Evolutionary conservation across 1,140 invertebrate genomes (phyloP).

Genomic region (Aphaenogaster floridana): DNA sequence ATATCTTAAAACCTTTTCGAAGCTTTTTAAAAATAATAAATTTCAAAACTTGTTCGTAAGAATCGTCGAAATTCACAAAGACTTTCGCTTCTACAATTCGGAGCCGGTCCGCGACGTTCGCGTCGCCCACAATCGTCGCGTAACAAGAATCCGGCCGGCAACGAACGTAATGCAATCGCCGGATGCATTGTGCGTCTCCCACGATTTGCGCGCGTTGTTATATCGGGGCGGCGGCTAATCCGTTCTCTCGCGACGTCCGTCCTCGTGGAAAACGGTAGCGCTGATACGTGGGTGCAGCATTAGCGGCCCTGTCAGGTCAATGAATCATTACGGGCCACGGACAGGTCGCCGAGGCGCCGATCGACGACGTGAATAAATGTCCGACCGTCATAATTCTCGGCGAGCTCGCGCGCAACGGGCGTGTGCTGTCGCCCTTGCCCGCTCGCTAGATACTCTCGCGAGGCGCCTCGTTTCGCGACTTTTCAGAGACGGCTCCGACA

Average conservation of each 20-base stretch:
- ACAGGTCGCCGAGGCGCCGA: slow-evolving; percentile 75
- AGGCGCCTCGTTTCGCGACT: slow-evolving; percentile 69
- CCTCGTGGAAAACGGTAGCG: slow-evolving; percentile 73
- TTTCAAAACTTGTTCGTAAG: background rate
- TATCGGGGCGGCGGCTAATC: slow-evolving; percentile 45
- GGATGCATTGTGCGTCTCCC: slow-evolving; percentile 55
- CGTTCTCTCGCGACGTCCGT: slow-evolving; percentile 33
- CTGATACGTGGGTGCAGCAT: slow-evolving; percentile 75
- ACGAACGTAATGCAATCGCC: slow-evolving; percentile 55
- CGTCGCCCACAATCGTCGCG: slow-evolving; percentile 42
- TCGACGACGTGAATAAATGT: slow-evolving; percentile 78
- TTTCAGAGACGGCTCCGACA: slow-evolving; percentile 57
- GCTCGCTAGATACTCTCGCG: background rate
- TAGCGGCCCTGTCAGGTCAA: slow-evolving; percentile 75
- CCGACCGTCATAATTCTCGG: slow-evolving; percentile 77
- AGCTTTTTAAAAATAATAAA: background rate
- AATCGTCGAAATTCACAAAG: background rate
- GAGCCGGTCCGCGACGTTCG: background rate
- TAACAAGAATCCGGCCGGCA: slow-evolving; percentile 38
- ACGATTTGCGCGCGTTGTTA: slow-evolving; percentile 40
- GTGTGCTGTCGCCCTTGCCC: slow-evolving; percentile 56
- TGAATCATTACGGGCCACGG: slow-evolving; percentile 78
- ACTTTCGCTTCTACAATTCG: background rate
- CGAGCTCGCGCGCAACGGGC: slow-evolving; percentile 36
- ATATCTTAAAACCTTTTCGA: background rate